Base-by-base conservation (phyloP, 2,797 vertebrate genomes). In the Smutsia temminckii region DNA sequence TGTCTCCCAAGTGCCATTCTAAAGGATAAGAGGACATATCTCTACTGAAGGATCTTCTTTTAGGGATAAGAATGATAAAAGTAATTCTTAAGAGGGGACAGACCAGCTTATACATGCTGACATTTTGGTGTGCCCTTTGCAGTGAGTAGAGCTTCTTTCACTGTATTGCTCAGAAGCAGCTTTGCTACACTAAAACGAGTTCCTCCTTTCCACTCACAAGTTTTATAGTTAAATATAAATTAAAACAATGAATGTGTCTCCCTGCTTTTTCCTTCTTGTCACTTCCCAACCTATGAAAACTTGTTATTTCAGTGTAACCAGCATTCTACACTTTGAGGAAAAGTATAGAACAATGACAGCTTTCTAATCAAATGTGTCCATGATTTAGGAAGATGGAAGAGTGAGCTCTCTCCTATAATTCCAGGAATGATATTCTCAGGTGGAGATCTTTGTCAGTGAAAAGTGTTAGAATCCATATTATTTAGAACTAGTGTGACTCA, bases 41-140 rank as follows among this genome's bases (percentile, higher is more conserved):
- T 94, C 37, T 68, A 29, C 25, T 63, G 61, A 61, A 72, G 9
- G 57, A 57, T 75, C 46, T 68, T 89, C 71, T 90, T 59, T 95
- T 34, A 55, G 46, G 61, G 46, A 91, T 85, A 71, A 88, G 32
- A 49, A 86, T 92, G 53, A 83, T 94, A 88, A 96, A 95, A 69
- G 66, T 34, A 53, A 85, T 94, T 93, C 66, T 78, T 78, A 92
- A 69, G 40, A 85, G 86, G 79, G 80, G 57, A 63, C 79, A 92
- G 46, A 68, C 32, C 77, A 85, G 1, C 66, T 71, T 42, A 37
- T 12, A 49, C 53, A 83, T 46, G 29, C 49, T 95, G 78, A 75
- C 83, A 86, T 96, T 94, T 96, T 42, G 27, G 9, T 49, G 21
- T 75, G 87, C 85, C 16, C 88, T 93, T 57, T 87, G 84, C 51